Conservation (phyloP, 2,797 vertebrate species). For the Anniella stebbinsi region DNA sequence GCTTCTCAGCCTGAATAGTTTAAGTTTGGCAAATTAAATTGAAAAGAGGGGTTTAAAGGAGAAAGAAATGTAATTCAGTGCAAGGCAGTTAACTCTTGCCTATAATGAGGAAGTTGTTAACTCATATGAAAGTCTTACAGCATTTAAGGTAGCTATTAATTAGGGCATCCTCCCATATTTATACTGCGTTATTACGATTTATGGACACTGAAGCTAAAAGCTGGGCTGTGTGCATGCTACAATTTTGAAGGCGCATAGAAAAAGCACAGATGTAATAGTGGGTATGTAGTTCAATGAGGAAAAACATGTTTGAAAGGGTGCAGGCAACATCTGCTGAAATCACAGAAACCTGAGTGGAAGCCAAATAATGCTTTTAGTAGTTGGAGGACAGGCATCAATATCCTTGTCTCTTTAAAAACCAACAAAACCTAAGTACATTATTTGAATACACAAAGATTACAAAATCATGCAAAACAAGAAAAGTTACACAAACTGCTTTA, state of each 20-base stretch:
- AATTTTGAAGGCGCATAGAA: constrained; percentile 1
- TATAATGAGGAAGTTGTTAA: constrained; percentile 12
- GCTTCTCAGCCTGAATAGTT: constrained; percentile 16
- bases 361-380: not conserved
- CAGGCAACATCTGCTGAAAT: not conserved
- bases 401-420: not conserved
- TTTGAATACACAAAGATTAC: not conserved
- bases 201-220: not conserved
- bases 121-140: not conserved
- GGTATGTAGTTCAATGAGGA: not conserved
- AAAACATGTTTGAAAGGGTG: not conserved
- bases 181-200: not conserved
- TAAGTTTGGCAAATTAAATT: constrained; percentile 30
- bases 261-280: not conserved
- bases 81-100: not conserved
- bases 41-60: constrained; percentile 10
- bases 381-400: not conserved
- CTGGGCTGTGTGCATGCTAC: not conserved
- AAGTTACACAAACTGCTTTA: not conserved
- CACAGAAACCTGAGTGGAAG: not conserved
- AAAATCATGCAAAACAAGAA: not conserved
- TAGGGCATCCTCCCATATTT: not conserved
- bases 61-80: not conserved
- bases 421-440: not conserved
- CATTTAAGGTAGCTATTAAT: constrained; percentile 21